Evolutionary conservation across 2,888 invertebrate genomes (phyloP).

Genomic region (Dasysyrphus tricinctus): DNA sequence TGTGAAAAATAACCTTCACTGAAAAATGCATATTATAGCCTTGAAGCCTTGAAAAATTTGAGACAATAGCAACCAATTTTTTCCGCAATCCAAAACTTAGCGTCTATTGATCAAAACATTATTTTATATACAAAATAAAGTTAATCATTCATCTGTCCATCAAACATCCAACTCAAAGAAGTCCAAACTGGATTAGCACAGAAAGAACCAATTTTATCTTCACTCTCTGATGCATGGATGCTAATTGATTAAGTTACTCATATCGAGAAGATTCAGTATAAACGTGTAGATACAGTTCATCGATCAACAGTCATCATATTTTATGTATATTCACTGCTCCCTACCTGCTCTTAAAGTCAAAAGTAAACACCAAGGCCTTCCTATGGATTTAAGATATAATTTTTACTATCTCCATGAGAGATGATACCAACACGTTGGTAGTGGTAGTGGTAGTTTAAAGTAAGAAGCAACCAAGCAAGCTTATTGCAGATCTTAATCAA

Average conservation of each 20-base stretch:
- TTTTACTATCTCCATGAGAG: not conserved
- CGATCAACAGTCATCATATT: conserved; percentile 42
- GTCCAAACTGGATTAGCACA: conserved; percentile 47
- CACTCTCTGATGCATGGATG: conserved; percentile 55
- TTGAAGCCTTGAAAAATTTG: no score
- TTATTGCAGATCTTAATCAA: conserved; percentile 68
- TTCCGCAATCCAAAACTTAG: not conserved
- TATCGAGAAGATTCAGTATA: not conserved
- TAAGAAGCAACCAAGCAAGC: conserved; percentile 41
- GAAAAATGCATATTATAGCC: no score
- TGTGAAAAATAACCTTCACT: no score
- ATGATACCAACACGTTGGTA: conserved; percentile 49
- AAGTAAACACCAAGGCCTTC: conserved; percentile 21
- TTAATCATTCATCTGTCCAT: not conserved
- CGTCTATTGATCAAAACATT: not conserved
- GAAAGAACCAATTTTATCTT: conserved; percentile 50
- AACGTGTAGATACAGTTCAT: conserved; percentile 36
- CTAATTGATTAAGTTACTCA: conserved; percentile 58
- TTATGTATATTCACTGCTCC: conserved; percentile 13
- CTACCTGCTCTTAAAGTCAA: conserved; percentile 13
- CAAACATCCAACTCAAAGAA: conserved; percentile 33
- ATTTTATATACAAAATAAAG: no score
- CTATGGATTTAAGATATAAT: not conserved
- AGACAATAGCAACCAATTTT: not conserved
- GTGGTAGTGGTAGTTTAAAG: not conserved